Evolutionary conservation across 2,797 vertebrate species (phyloP), one percentile per base, ranked within the genome.

Genomic region (Malurus leucopterus): DNA sequence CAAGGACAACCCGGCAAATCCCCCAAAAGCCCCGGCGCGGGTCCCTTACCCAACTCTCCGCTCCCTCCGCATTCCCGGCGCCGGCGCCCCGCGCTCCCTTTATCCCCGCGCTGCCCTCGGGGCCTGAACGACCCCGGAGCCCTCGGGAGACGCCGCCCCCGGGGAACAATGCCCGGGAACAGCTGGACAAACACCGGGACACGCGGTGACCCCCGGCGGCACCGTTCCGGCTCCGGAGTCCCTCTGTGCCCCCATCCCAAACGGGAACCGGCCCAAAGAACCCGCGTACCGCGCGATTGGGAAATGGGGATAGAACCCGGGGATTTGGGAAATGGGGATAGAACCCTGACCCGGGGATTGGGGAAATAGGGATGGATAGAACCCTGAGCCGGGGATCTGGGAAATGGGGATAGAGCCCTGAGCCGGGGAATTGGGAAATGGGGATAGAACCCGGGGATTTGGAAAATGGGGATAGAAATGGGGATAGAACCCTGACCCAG

Each of bases 281-380:
- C 15, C 29, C 65, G 0, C 20, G 6, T 19, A 15, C 29, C 50
- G 50, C 23, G 2, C 1, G 40, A 3, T 23, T 17, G n/a, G 51
- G 40, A 22, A 13, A 9, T 3, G 40, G n/a, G 40, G 40, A 8
- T 6, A n/a, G 51, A 34, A 38, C 29, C 29, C 29, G 22, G 38
- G 2, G 24, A 21, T 14, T n/a, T n/a, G 36, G 36, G 11, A 36
- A 36, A 36, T 36, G 11, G n/a, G 40, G 40, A 8, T 6, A n/a
- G 51, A 34, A 12, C 14, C 22, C 5, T 10, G 9, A 38, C 22
- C 22, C 22, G 22, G 29, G 2, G n/a, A 15, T 14, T n/a, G 10
- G n/a, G 51, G 40, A 22, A 13, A 9, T 3, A n/a, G n/a, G n/a
- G 40, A 6, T 5, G 34, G 36, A 36, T 36, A 5, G 36, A 36